phyloP scores from a whole-genome alignment of 2,888 invertebrate genomes.

The Chaetogeoica ovagalla region DNA sequence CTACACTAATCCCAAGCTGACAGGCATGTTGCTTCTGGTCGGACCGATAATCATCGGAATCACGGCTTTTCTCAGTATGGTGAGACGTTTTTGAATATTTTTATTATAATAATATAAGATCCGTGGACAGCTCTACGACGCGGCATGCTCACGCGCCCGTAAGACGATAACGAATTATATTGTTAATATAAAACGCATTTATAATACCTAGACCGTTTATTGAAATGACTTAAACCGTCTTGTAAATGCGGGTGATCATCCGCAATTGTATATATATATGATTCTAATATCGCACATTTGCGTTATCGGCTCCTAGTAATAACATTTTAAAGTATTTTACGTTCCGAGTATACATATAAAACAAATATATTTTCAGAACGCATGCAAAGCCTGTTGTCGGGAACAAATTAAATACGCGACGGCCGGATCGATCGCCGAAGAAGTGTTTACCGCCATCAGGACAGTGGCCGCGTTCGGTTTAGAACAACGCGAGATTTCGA shows the following conservation, averaged over 20 bases:
- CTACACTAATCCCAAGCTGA: conserved; percentile 80
- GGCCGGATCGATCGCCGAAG: conserved; percentile 61
- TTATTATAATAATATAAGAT: too few species aligned
- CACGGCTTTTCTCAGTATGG: conserved; percentile 76
- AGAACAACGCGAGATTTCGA: conserved; percentile 59
- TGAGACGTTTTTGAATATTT: conserved; percentile 57
- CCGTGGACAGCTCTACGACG: too few species aligned
- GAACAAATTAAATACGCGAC: conserved; percentile 62
- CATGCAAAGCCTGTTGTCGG: conserved; percentile 60
- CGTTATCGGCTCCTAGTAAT: too few species aligned
- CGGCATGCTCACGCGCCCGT: too few species aligned
- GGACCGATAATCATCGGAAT: conserved; percentile 76
- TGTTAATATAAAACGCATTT: too few species aligned
- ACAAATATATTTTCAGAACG: conserved; percentile 58
- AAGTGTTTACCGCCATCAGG: conserved; percentile 60
- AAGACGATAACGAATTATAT: too few species aligned
- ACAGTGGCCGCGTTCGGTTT: conserved; percentile 61
- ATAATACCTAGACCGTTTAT: too few species aligned
- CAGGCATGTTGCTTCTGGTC: conserved; percentile 75
- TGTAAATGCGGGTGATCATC: too few species aligned
- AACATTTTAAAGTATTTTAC: too few species aligned
- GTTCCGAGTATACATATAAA: not conserved
- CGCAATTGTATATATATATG: too few species aligned
- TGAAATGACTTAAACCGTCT: too few species aligned
- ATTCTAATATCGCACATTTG: too few species aligned